Base-by-base conservation (phyloP, 2,797 vertebrate species). In the Aeoliscus strigatus region DNA sequence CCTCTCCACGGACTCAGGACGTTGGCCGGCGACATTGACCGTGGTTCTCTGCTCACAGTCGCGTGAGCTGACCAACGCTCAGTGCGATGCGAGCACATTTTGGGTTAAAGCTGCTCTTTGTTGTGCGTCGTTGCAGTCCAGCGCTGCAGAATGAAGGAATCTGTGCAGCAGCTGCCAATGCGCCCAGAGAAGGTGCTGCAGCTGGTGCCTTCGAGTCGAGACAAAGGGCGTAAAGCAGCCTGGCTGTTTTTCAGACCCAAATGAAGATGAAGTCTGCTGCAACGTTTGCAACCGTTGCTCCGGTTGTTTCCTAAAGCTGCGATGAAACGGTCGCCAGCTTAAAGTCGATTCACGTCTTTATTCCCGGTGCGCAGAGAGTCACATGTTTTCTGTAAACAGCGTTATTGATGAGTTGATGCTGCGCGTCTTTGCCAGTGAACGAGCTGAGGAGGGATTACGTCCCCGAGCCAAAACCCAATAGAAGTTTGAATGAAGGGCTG, bases 381-480 rank as follows among this genome's bases (percentile, higher is more conserved):
- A 61, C 77, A 68, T 73, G 73, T 73, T 73, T 79, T 81, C 70
- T 58, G 60, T 67, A 71, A 77, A 81, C 72, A 83, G 76, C 76
- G 66, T 64, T 73, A 78, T 81, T 84, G 80, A 86, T 76, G 70
- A 77, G 50, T 59, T 70, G 67, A 66, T 75, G 80, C 80, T 60
- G 47, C 73, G 73, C 66, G 70, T 69, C 78, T 73, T 58, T 81
- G 83, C 75, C 74, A 82, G 80, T 52, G 67, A 81, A 73, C 18
- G 29, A 75, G 77, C 54, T n/a, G 29, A 51, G 47, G 57, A 70
- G 50, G 83, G 85, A 86, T 88, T 86, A 86, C 51, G 68, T 71
- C 41, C 59, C 72, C 62, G 39, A 84, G 80, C 83, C 80, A 73
- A 72, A 84, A 73, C 65, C 73, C 67, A 61, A 81, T 77, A 67